A percentile compares a stretch with the other conserved stretches of the same genome.
These are phyloP conservation scores for Tortrix viridana DNA, from an alignment of 2,888 invertebrate species.

Conservation along the genomic window DNA sequence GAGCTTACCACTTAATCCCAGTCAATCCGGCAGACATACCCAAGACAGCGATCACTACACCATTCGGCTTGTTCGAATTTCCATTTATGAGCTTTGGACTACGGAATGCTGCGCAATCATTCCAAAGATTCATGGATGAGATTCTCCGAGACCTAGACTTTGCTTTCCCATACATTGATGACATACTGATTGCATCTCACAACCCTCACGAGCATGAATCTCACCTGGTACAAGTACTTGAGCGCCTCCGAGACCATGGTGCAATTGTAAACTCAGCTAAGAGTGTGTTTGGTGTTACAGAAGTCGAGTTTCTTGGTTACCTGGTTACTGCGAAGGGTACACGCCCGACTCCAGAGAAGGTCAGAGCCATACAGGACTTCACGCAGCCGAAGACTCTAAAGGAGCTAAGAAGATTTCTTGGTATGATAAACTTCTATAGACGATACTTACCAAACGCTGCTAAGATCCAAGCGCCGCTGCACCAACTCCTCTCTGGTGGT, in stretches of 20 bases:
- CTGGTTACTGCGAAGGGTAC: slow-evolving; percentile 25
- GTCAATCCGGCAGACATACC: too few relatives aligned
- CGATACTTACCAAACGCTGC: slow-evolving; percentile 51
- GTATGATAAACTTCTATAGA: slow-evolving; percentile 44
- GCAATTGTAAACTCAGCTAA: not conserved
- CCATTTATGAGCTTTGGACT: too few relatives aligned
- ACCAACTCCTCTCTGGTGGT: slow-evolving; percentile 40
- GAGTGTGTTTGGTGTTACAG: not conserved
- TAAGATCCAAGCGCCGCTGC: slow-evolving; percentile 44
- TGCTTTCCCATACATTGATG: not conserved
- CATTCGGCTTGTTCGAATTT: too few relatives aligned
- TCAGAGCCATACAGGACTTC: not conserved
- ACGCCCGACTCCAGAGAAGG: slow-evolving; percentile 37
- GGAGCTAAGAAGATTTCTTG: slow-evolving; percentile 22
- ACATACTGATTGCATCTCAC: not conserved
- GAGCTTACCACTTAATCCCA: too few relatives aligned
- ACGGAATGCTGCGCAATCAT: too few relatives aligned
- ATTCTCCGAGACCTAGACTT: too few relatives aligned
- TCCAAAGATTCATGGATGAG: too few relatives aligned
- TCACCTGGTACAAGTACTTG: not conserved
- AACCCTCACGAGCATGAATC: not conserved
- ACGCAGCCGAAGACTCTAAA: not conserved
- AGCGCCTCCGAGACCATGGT: slow-evolving; percentile 41
- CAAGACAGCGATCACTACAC: too few relatives aligned
- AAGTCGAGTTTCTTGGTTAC: not conserved